phyloP scores from a whole-genome alignment of 2,113 vertebrate genomes.

The Beaufortia kweichowensis region DNA sequence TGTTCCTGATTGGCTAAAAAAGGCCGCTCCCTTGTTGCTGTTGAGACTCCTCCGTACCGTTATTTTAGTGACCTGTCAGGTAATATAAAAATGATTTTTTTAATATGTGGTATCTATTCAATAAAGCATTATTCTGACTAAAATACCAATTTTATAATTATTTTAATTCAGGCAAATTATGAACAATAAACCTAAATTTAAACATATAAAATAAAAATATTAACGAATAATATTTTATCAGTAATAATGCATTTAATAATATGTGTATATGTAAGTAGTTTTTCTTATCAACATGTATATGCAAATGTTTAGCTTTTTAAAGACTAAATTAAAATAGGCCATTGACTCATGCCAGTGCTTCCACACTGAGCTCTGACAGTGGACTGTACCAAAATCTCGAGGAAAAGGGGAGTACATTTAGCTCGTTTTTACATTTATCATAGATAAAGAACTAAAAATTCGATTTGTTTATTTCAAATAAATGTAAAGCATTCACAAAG shows the following conservation, averaged over 20 bases:
- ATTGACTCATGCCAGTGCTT: constrained; percentile 26
- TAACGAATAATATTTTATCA: neutral
- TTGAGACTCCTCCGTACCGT: no score
- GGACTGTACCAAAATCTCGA: constrained; percentile 25
- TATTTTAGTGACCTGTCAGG: no score
- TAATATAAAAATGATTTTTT: no score
- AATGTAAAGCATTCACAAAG: fast-evolving
- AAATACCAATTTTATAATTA: no score
- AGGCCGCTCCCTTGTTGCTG: no score
- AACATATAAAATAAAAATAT: neutral
- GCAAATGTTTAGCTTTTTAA: neutral
- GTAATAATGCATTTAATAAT: no score
- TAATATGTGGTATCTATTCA: no score
- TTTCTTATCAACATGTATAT: neutral
- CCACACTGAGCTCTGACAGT: constrained; percentile 37
- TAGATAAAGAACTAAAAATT: neutral
- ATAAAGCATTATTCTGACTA: no score
- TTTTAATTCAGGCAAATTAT: no score
- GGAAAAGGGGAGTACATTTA: neutral
- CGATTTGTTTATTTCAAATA: neutral
- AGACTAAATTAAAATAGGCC: neutral
- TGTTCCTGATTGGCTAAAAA: neutral
- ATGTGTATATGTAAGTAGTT: neutral
- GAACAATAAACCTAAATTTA: no score
- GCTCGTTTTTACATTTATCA: neutral